phyloP scores from a whole-genome alignment of 2,888 invertebrate genomes.

The Eupithecia subumbrata region DNA sequence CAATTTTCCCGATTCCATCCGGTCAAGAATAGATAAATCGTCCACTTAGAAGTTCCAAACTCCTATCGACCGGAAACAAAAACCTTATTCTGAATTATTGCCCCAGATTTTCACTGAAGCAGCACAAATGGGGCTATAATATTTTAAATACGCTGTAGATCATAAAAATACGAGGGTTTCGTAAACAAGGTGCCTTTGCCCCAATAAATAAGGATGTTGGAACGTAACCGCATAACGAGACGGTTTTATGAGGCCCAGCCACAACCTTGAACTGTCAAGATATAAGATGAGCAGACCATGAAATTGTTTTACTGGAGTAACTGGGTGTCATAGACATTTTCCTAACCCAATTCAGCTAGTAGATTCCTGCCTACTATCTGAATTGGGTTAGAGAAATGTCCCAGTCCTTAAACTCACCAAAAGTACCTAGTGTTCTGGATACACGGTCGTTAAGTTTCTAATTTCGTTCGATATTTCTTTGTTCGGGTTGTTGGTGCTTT shows the following conservation, averaged over 20 bases:
- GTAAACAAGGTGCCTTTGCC: slow-evolving; percentile 60
- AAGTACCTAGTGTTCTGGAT: neutral
- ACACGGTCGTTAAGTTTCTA: slow-evolving; percentile 8
- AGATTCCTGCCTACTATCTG: neutral
- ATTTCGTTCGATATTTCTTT: neutral
- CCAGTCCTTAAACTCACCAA: slow-evolving; percentile 13
- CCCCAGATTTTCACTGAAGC: slow-evolving; percentile 45
- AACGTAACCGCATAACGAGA: slow-evolving; percentile 51
- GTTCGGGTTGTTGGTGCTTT: neutral
- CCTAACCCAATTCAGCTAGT: slow-evolving; percentile 17
- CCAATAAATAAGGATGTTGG: slow-evolving; percentile 60
- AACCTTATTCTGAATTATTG: slow-evolving; percentile 42
- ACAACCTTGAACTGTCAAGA: slow-evolving; percentile 45
- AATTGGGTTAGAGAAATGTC: neutral
- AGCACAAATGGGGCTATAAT: slow-evolving; percentile 53
- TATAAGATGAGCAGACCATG: slow-evolving; percentile 39
- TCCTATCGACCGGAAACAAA: slow-evolving; percentile 38
- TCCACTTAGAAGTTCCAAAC: slow-evolving; percentile 40
- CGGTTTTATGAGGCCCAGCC: slow-evolving; percentile 44
- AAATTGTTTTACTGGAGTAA: slow-evolving; percentile 38
- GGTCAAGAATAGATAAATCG: slow-evolving; percentile 40
- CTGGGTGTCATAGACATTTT: slow-evolving; percentile 13
- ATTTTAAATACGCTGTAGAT: slow-evolving; percentile 60
- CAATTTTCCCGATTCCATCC: slow-evolving; percentile 29
- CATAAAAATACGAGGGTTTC: slow-evolving; percentile 60